Evolutionary conservation across 1,140 invertebrate genomes (phyloP), one percentile per base, ranked within the genome.

Genomic region (Camponotus floridanus): DNA sequence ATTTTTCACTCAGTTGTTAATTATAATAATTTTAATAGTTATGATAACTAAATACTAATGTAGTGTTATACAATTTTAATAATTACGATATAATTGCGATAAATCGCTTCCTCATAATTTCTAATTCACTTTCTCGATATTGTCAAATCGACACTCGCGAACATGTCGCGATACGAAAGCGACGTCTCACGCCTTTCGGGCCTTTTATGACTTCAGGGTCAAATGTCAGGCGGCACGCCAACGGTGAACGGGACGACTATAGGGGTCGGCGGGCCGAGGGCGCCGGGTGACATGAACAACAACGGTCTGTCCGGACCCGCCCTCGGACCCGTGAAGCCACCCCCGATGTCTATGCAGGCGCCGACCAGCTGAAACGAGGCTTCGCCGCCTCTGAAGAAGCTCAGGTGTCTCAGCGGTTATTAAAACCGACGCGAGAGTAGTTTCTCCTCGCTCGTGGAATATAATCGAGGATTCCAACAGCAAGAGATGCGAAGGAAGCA

Each of bases 291-390:
- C 73, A 94, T 95, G 94, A 95, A 95, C 89, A 95, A 95, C 87
- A 95, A 95, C 71, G 95, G 95, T 13, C 87, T 95, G 2, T 95
- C 95, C 26, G 95, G 94, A 11, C 94, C 94, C 4, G 94, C 94
- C 8, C 91, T 95, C n/a, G 95, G 94, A 6, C 88, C 94, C 11
- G 94, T 95, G 9, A 95, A 95, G 91, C 92, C 94, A 39, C 91
- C 94, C 1, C 94, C 94, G 55, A 94, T 95, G 93, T 92, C 94
- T 76, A 95, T 95, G 94, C 93, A 94, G 48, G 94, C 95, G 13
- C 94, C 94, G 76, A 94, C 94, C 86, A 95, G 95, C 94, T 95
- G 95, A 95, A 94, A 95, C 92, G 94, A 94, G 92, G 93, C 92
- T 76, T 90, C 91, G 42, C 94, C 94, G 21, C 94, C 94, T 13